A percentile compares a stretch with the other conserved stretches of the same genome.
Evolutionary conservation across 2,797 vertebrate species (phyloP).

Genomic region (Centroberyx gerrardi): DNA sequence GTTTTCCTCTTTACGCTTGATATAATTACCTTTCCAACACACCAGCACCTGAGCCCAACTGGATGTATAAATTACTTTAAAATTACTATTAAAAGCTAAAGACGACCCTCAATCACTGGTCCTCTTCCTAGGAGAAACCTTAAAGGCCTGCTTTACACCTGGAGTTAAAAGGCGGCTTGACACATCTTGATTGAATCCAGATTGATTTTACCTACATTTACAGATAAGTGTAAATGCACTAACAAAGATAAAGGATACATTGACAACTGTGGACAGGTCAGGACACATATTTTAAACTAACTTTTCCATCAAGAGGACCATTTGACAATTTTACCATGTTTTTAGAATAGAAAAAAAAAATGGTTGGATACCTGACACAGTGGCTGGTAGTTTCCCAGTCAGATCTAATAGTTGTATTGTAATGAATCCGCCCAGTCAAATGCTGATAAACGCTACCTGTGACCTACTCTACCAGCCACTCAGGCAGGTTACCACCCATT

Average conservation of each 20-base stretch:
- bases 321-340: not conserved
- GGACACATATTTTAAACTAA: not conserved
- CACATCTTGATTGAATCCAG: too few species aligned
- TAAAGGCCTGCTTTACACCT: not conserved
- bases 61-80: not conserved
- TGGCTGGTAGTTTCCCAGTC: not conserved
- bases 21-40: not conserved
- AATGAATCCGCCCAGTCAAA: too few species aligned
- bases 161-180: too few species aligned
- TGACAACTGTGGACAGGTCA: not conserved
- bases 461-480: constrained; percentile 8
- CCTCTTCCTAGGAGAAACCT: not conserved
- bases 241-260: not conserved
- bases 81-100: not conserved
- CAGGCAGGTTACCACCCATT: not conserved
- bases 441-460: constrained; percentile 2
- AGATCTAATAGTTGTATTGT: too few species aligned
- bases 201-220: not conserved
- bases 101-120: not conserved
- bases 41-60: not conserved
- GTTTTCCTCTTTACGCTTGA: not conserved
- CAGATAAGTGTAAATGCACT: not conserved
- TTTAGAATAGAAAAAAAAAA: not conserved
- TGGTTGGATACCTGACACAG: not conserved
- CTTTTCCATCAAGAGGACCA: not conserved